Base-by-base conservation (phyloP, 2,888 invertebrate genomes). In the Ecliptopera silaceata region DNA sequence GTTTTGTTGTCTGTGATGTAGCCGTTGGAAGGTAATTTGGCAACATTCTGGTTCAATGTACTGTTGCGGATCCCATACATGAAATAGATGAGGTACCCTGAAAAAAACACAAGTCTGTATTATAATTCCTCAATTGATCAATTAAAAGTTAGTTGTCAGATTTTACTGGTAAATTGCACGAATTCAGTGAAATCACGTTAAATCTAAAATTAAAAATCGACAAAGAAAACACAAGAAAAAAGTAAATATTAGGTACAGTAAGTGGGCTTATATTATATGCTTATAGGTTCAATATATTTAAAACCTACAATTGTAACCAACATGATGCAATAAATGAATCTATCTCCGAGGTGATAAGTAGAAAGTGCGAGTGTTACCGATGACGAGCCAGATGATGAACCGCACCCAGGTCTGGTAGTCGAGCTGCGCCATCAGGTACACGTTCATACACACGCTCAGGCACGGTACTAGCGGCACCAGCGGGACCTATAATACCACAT, bases 351-450 rank as follows among this genome's bases (percentile, higher is more conserved):
- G n/a, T n/a, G n/a, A n/a, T n/a, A n/a, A n/a, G n/a, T n/a, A n/a
- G n/a, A n/a, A n/a, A n/a, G n/a, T n/a, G n/a, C n/a, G n/a, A n/a
- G 13, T 3, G 91, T 89, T 76, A 93, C 98, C 98, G 58, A 97
- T 87, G 5, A 92, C 75, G 68, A 98, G 93, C 98, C 98, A 98
- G 12, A 96, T 92, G 50, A 93, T 88, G 86, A 98, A 98, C 72
- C 98, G 92, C 56, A 97, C 93, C 98, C 98, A 98, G 1, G 98
- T 98, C 72, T 94, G 93, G 46, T 92, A 71, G 78, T 97, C 96
- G 61, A 98, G 89, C 86, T 97, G 96, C 71, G 97, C 93, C 98
- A 98, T 98, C 50, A 98, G 91, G 84, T 97, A 97, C 48, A 97
- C 87, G 86, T 98, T 98, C 74, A 97, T 95, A 63, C 97, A 93